Evolutionary conservation across 1,140 invertebrate species (phyloP).

Genomic region (Asobara japonica): DNA sequence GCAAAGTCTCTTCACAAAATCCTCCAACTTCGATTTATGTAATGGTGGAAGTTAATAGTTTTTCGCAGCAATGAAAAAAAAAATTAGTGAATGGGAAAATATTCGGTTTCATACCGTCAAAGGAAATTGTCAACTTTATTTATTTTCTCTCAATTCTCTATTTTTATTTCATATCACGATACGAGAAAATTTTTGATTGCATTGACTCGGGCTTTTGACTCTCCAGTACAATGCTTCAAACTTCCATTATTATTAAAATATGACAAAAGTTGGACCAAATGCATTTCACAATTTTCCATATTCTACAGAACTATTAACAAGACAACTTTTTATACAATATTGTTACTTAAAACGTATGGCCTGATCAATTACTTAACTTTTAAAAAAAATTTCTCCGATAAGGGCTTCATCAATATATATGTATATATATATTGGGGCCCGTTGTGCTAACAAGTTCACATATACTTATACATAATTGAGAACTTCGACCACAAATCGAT

Average conservation of each 20-base stretch:
- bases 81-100: too few species aligned
- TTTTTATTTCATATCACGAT: not conserved
- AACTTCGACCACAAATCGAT: too few species aligned
- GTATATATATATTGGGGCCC: too few species aligned
- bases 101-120: not conserved
- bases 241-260: not conserved
- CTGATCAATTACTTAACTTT: slow-evolving; percentile 4
- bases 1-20: too few species aligned
- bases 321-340: not conserved
- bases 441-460: too few species aligned
- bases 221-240: not conserved
- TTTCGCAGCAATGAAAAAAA: too few species aligned
- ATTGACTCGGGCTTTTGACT: not conserved
- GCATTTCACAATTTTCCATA: not conserved
- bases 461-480: too few species aligned
- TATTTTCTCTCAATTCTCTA: not conserved
- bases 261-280: not conserved
- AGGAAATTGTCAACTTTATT: not conserved
- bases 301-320: not conserved
- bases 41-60: too few species aligned
- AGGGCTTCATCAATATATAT: too few species aligned
- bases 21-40: too few species aligned
- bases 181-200: not conserved
- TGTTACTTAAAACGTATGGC: not conserved
- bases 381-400: too few species aligned